Evolutionary conservation across 2,888 invertebrate genomes (phyloP), one percentile per base, ranked within the genome.

Genomic region (Emmelina monodactyla): DNA sequence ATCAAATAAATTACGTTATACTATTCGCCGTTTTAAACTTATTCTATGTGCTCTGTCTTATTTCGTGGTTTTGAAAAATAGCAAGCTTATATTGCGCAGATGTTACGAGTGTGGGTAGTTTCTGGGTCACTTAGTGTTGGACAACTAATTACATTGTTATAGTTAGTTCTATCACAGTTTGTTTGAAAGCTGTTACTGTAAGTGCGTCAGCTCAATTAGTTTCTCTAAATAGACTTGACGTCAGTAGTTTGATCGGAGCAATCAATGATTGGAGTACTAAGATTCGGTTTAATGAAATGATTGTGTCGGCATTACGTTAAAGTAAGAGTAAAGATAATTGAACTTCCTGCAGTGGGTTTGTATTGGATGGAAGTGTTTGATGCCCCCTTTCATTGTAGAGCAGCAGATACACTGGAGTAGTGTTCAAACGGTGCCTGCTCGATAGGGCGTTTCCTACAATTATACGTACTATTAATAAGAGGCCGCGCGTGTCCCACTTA

Each of bases 371-470:
- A 64, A 62, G 62, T 52, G 58, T 54, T 31, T 35, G 37, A 33
- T 30, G 49, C 55, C 69, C 73, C 72, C 69, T n/a, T 71, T 65
- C 63, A 64, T 64, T 55, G 50, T 11, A 9, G 25, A 3, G 9
- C 14, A 38, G 32, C 50, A 48, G 44, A n/a, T n/a, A n/a, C 50
- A 46, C 44, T 49, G 55, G 55, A 54, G 59, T 53, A 58, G 53
- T 14, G 7, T 12, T 12, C 29, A 49, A 50, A 52, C 58, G 55
- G 56, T 57, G 53, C 50, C 57, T n/a, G n/a, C 58, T 64, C 66
- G 69, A 76, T 73, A 66, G 67, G 65, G 64, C 69, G 66, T 66
- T 76, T 78, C 78, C 76, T 78, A 64, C 73, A 75, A 78, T 79
- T 78, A 76, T 66, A 67, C 61, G 63, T 58, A 56, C 72, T 73